These are phyloP conservation scores for Brachyhypopomus gauderio DNA, from an alignment of 2,113 vertebrate species.

Conservation along the genomic window DNA sequence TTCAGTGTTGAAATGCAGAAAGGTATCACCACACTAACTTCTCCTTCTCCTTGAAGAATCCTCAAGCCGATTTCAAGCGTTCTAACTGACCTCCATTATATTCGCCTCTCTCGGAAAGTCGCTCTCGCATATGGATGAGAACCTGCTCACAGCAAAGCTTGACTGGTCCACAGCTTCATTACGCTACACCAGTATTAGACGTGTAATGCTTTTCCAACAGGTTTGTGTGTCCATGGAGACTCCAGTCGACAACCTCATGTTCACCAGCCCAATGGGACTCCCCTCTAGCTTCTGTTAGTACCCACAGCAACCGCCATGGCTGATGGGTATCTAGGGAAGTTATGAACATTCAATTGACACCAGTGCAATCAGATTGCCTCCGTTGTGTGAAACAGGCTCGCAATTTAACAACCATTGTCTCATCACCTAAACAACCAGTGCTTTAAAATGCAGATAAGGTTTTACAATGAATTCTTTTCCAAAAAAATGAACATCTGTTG, in stretches of 20 bases:
- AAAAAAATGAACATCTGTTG: background rate
- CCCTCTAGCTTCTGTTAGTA: background rate
- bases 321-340: background rate
- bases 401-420: background rate
- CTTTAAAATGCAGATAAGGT: background rate
- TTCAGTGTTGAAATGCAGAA: background rate
- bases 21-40: background rate
- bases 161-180: slow-evolving; percentile 5
- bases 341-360: background rate
- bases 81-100: slow-evolving; percentile 2
- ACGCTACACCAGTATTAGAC: background rate
- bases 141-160: background rate
- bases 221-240: slow-evolving; percentile 8
- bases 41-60: slow-evolving; percentile 1
- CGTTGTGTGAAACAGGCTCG: background rate
- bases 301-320: background rate
- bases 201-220: slow-evolving; percentile 6
- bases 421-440: background rate
- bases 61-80: background rate
- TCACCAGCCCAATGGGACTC: background rate
- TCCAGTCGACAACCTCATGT: background rate
- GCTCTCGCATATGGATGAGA: background rate
- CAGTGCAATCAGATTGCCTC: background rate
- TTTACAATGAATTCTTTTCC: too few relatives aligned
- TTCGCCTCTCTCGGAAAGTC: slow-evolving; percentile 7